A percentile compares a stretch with the other conserved stretches of the same genome.
These are phyloP conservation scores for Zelleria hepariella DNA, from an alignment of 2,888 invertebrate species.

Conservation along the genomic window DNA sequence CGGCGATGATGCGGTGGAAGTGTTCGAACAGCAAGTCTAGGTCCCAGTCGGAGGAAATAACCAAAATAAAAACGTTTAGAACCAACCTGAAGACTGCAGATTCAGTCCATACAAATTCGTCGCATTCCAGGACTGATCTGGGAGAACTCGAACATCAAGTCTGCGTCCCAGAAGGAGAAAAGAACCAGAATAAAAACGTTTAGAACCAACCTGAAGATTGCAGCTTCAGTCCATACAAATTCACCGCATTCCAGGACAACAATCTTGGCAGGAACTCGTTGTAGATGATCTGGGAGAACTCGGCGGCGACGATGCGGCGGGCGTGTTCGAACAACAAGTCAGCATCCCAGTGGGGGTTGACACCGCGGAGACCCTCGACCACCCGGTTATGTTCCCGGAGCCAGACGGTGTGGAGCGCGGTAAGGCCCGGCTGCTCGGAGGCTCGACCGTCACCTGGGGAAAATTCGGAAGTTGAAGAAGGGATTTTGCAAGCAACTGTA, in stretches of 20 bases:
- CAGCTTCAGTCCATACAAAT: slow-evolving; percentile 88
- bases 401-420: slow-evolving; percentile 90
- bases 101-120: slow-evolving; percentile 91
- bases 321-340: slow-evolving; percentile 88
- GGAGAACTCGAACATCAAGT: slow-evolving; percentile 84
- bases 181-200: neutral
- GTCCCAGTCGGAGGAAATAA: slow-evolving; percentile 82
- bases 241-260: slow-evolving; percentile 90
- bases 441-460: slow-evolving; percentile 85
- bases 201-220: slow-evolving; percentile 73
- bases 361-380: slow-evolving; percentile 80
- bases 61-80: neutral
- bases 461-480: neutral
- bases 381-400: slow-evolving; percentile 92
- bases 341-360: slow-evolving; percentile 92
- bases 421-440: slow-evolving; percentile 92
- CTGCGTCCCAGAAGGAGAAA: slow-evolving; percentile 87
- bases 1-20: slow-evolving; percentile 82
- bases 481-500: no score
- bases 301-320: slow-evolving; percentile 82
- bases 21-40: slow-evolving; percentile 87
- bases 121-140: slow-evolving; percentile 91
- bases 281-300: slow-evolving; percentile 85
- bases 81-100: slow-evolving; percentile 77
- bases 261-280: slow-evolving; percentile 93